These are phyloP conservation scores for Zelostemma sp. DNA, from an alignment of 1,140 invertebrate species.

Conservation along the genomic window DNA sequence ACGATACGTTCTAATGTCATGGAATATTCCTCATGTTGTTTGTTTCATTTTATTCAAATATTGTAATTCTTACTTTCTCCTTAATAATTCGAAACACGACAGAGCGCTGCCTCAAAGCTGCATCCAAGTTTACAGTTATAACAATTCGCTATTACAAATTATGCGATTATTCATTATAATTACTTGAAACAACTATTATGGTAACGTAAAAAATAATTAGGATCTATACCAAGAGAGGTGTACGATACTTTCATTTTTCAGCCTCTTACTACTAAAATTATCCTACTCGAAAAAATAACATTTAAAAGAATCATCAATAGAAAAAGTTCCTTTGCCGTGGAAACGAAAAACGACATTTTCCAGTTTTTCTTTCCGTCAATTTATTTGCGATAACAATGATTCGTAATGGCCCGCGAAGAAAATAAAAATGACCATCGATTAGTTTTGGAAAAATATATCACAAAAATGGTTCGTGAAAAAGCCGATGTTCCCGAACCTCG, in stretches of 20 bases:
- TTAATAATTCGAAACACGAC: conserved; percentile 35
- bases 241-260: background rate
- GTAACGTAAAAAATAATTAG: conserved; percentile 6
- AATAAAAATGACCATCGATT: conserved; percentile 8
- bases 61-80: conserved; percentile 23
- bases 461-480: background rate
- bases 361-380: no score
- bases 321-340: no score
- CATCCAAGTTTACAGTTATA: background rate
- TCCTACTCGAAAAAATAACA: no score
- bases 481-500: conserved; percentile 12
- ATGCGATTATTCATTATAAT: background rate
- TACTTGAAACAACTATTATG: background rate
- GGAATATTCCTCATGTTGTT: conserved; percentile 55
- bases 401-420: conserved; percentile 1
- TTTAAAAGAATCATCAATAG: background rate
- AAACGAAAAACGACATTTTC: background rate
- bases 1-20: conserved; percentile 59
- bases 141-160: background rate
- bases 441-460: background rate
- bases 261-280: conserved; percentile 1
- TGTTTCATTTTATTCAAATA: conserved; percentile 31
- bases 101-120: conserved; percentile 39
- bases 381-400: background rate
- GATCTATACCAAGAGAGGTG: background rate